Percentiles rank a stretch among this genome's conserved stretches.
phyloP scores from a whole-genome alignment of 2,797 vertebrate species.

The Hoplostethus mediterraneus region DNA sequence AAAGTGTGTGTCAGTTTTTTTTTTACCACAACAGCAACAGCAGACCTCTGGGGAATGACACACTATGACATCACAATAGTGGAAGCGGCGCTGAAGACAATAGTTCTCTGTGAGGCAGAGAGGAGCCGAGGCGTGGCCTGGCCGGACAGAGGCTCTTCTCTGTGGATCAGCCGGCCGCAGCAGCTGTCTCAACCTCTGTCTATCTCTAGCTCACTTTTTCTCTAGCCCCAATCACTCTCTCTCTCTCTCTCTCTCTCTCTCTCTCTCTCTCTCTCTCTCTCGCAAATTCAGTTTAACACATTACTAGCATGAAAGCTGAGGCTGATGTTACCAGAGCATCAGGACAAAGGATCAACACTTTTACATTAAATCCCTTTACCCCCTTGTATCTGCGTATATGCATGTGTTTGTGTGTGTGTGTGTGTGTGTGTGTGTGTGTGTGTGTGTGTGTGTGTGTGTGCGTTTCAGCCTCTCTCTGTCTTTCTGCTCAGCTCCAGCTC shows the following conservation, averaged over 20 bases:
- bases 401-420: not conserved
- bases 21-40: conserved; percentile 56
- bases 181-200: conserved; percentile 80
- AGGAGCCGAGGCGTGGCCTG: conserved; percentile 74
- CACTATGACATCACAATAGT: conserved; percentile 82
- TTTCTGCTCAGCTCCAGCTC: conserved; percentile 47
- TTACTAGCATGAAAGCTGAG: conserved; percentile 46
- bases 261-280: conserved; percentile 8
- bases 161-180: conserved; percentile 61
- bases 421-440: conserved; percentile 12
- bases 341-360: conserved; percentile 63
- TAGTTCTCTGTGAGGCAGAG: conserved; percentile 77
- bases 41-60: conserved; percentile 66
- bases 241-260: conserved; percentile 32
- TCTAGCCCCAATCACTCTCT: not conserved
- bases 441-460: conserved; percentile 31
- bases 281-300: conserved; percentile 54
- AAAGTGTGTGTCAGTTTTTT: conserved; percentile 53
- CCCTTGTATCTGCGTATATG: conserved; percentile 8
- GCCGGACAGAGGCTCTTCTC: conserved; percentile 80
- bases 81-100: conserved; percentile 78
- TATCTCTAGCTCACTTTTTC: conserved; percentile 36
- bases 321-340: conserved; percentile 47
- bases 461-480: conserved; percentile 41
- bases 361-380: conserved; percentile 62